Conservation (phyloP, 2,797 vertebrate genomes). For the Pangasius djambal region DNA sequence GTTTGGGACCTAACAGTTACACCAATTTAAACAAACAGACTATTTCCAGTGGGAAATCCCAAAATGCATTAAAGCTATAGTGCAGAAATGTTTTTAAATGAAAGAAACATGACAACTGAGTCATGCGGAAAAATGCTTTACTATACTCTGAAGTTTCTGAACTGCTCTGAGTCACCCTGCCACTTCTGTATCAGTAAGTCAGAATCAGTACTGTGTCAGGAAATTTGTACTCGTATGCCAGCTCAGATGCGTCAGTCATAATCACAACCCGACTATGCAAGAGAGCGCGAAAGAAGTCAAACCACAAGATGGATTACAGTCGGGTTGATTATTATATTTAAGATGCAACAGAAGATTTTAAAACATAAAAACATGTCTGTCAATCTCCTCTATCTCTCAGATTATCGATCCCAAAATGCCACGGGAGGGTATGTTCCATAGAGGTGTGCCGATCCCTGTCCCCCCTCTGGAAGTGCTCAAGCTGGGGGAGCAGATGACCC, state of each 20-base stretch:
- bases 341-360: background rate
- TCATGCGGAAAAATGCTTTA: background rate
- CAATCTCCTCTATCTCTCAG: conserved; percentile 65
- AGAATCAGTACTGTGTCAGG: background rate
- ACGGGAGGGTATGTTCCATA: conserved; percentile 96
- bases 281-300: background rate
- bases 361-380: too few species aligned
- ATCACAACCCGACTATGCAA: background rate
- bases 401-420: conserved; percentile 99
- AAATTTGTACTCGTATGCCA: background rate
- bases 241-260: background rate
- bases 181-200: background rate
- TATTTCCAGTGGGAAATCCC: background rate
- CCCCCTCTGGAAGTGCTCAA: conserved; percentile 98
- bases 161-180: background rate
- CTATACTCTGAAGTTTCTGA: background rate
- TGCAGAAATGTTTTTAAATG: background rate
- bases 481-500: conserved; percentile 98
- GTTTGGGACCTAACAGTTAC: background rate
- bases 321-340: background rate
- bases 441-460: conserved; percentile 95
- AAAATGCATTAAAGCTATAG: background rate
- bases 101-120: background rate
- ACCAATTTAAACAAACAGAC: background rate
- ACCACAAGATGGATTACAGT: background rate